phyloP scores from a whole-genome alignment of 2,888 invertebrate species.

The Poecilobothrus nobilitatus region DNA sequence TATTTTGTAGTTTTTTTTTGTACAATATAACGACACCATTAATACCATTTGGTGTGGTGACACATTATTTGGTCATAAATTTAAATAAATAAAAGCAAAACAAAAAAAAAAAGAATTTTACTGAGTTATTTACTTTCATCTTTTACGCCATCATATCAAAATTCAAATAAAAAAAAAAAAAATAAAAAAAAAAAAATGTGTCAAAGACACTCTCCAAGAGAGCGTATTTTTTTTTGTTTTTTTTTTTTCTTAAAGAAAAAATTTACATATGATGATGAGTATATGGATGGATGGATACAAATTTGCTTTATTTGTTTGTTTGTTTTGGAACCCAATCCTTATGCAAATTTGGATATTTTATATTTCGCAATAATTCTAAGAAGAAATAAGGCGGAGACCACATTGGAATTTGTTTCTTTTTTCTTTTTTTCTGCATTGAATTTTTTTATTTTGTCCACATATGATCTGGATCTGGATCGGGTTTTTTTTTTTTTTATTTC shows the following conservation, averaged over 20 bases:
- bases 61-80: constrained; percentile 1
- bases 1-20: too few relatives aligned
- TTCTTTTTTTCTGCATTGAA: too few relatives aligned
- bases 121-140: neutral
- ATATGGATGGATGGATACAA: too few relatives aligned
- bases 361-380: neutral
- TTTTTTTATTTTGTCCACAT: neutral
- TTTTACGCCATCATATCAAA: constrained; percentile 2
- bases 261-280: too few relatives aligned
- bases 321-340: neutral
- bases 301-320: too few relatives aligned
- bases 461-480: too few relatives aligned
- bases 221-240: neutral
- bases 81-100: neutral
- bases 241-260: neutral
- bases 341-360: neutral
- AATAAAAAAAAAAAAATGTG: neutral
- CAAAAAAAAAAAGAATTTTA: neutral
- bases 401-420: neutral
- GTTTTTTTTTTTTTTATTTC: too few relatives aligned
- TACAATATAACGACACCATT: constrained; percentile 1
- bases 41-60: constrained; percentile 3
- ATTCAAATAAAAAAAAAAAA: too few relatives aligned
- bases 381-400: neutral
- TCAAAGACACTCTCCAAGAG: neutral